Base-by-base conservation (phyloP, 2,113 vertebrate genomes). In the Barbus barbus region DNA sequence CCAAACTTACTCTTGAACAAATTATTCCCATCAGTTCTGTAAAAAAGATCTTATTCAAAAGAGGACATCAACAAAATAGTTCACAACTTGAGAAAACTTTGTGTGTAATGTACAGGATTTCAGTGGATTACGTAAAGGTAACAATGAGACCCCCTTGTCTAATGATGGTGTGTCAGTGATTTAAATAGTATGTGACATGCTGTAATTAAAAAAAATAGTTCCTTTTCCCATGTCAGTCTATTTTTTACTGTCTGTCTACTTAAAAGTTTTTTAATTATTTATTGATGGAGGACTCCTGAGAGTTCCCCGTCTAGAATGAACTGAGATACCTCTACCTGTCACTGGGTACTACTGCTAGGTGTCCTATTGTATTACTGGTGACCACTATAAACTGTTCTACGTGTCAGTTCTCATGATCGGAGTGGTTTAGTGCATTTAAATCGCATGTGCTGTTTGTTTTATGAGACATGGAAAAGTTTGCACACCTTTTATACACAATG, bases 181-280 rank as follows among this genome's bases (percentile, higher is more conserved):
- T n/a, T 16, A 72, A 80, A 51, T 18, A 18, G 65, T 20, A 6
- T 58, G 71, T 77, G 61, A 61, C 76, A 8, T 79, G 51, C 18
- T 83, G 81, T 85, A 85, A 83, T 85, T 87, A 85, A 85, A 22
- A 69, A 78, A 83, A 56, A 67, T n/a, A 85, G 75, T 83, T 85
- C n/a, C 9, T 46, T 20, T 31, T 82, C 51, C 76, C 76, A 12
- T 60, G 69, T 38, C 63, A 63, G 72, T 78, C 26, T 36, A 44
- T 85, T 85, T 81, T 65, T 85, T 63, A 79, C 16, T 65, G 41
- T 58, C 16, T 65, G 41, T 58, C 48, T 74, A 26, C 26, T 69
- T 61, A 24, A 61, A 48, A 14, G 41, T 74, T 72, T 74, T 48
- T 87, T 1, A 83, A 87, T 89, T 84, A 87, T 87, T 89, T 44